Conservation (phyloP, 2,888 invertebrate species). For the Trachelus tabidus region DNA sequence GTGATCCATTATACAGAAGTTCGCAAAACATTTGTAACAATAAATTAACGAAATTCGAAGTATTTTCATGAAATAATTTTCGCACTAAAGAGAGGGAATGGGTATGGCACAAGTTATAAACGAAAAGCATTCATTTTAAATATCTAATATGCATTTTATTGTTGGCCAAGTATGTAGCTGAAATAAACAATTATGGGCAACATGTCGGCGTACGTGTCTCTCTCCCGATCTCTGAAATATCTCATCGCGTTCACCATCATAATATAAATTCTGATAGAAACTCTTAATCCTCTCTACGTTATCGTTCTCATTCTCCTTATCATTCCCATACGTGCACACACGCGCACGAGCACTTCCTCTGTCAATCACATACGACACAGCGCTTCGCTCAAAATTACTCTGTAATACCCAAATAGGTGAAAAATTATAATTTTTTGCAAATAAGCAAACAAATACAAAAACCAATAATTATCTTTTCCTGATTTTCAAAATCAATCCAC, state of each 20-base stretch:
- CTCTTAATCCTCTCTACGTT: not conserved
- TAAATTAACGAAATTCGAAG: not conserved
- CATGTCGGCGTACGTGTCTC: not conserved
- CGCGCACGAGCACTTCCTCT: not conserved
- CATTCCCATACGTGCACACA: not conserved
- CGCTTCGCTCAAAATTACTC: not conserved
- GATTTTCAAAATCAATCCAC: not conserved
- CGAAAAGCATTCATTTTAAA: constrained; percentile 8
- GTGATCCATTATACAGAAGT: not conserved
- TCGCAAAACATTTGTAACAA: not conserved
- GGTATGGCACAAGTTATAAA: not conserved
- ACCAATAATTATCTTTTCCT: not conserved
- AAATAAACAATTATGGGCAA: constrained; percentile 42
- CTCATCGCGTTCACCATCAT: not conserved
- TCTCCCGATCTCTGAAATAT: not conserved
- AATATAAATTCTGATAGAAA: not conserved
- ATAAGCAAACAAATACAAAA: too few species aligned
- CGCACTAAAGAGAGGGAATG: not conserved
- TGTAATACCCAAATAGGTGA: not conserved
- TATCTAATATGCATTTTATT: constrained; percentile 48
- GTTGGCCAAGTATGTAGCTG: constrained; percentile 47
- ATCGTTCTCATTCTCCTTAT: not conserved
- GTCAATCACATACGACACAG: not conserved
- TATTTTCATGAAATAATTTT: not conserved
- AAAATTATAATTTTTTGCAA: not conserved